Conservation (phyloP, 1,140 invertebrate genomes). For the Linepithema humile region DNA sequence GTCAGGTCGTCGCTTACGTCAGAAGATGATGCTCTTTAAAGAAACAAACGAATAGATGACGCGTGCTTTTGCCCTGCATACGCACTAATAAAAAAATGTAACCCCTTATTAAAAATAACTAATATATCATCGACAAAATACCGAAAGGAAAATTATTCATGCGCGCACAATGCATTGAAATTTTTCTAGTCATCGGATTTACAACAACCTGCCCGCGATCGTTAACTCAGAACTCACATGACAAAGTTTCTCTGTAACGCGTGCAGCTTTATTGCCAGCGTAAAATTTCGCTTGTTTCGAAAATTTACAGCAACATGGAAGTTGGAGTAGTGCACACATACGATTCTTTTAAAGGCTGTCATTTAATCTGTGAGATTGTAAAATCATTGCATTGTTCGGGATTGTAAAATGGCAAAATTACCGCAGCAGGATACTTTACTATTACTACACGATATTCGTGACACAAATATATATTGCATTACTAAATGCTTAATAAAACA, state of each 20-base stretch:
- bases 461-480: not conserved
- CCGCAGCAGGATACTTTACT: no score
- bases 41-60: not conserved
- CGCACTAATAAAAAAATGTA: not conserved
- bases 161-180: not conserved
- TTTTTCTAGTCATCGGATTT: not conserved
- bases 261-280: not conserved
- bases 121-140: not conserved
- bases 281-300: slow-evolving; percentile 27
- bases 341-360: not conserved
- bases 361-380: slow-evolving; percentile 20
- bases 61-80: not conserved
- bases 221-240: slow-evolving; percentile 13
- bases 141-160: not conserved
- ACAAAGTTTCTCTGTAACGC: not conserved
- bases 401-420: not conserved
- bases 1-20: not conserved
- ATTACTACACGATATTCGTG: not conserved
- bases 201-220: not conserved
- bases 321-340: not conserved
- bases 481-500: not conserved
- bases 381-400: not conserved
- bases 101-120: slow-evolving; percentile 1
- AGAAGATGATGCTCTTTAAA: not conserved
- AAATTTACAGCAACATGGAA: not conserved